phyloP scores from a whole-genome alignment of 1,140 invertebrate genomes.

The Lerema accius region DNA sequence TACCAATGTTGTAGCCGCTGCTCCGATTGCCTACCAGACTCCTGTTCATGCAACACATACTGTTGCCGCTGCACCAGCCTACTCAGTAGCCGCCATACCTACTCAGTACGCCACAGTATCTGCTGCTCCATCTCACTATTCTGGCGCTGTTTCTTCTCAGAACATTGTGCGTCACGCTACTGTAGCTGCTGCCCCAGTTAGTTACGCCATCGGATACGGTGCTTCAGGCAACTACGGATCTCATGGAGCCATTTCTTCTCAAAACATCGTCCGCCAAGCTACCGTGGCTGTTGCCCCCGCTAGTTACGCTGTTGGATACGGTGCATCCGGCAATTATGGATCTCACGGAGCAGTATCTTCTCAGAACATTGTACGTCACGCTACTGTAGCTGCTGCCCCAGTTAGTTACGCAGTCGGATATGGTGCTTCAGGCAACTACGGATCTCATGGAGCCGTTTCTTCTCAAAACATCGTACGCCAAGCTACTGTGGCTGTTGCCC shows the following conservation, averaged over 20 bases:
- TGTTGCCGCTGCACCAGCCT: constrained; percentile 43
- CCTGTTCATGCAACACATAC: constrained; percentile 42
- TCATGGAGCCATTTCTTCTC: constrained; percentile 20
- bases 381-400: neutral
- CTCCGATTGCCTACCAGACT: constrained; percentile 40
- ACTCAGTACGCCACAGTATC: constrained; percentile 9
- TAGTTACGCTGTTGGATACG: constrained; percentile 3
- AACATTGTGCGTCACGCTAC: constrained; percentile 2
- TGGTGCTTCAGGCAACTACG: constrained; percentile 18
- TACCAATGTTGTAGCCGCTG: constrained; percentile 45
- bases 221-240: constrained; percentile 14
- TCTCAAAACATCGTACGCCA: constrained; percentile 22
- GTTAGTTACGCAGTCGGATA: constrained; percentile 3
- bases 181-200: constrained; percentile 1
- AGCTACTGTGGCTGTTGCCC: constrained; percentile 3
- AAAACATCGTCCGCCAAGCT: constrained; percentile 10
- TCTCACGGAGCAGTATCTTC: constrained; percentile 35
- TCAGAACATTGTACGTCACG: constrained; percentile 17
- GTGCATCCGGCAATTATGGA: constrained; percentile 6
- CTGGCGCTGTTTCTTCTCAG: constrained; percentile 2
- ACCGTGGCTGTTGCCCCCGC: neutral
- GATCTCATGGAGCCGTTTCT: constrained; percentile 18
- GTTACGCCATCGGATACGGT: constrained; percentile 4
- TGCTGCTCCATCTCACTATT: neutral
- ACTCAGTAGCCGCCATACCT: constrained; percentile 2